phyloP scores from a whole-genome alignment of 2,888 invertebrate genomes.

The Unio pictorum region DNA sequence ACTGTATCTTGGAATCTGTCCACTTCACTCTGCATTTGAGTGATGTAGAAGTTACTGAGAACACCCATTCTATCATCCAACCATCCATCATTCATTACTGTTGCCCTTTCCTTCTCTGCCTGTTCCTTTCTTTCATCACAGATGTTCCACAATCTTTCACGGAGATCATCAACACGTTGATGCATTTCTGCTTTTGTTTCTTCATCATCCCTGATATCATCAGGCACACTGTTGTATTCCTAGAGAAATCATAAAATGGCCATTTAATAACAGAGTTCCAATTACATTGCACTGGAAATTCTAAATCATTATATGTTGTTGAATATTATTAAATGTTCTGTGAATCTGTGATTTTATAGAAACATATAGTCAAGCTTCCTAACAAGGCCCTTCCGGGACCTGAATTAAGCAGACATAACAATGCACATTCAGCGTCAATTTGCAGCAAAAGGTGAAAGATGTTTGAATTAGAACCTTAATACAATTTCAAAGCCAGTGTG shows the following conservation, averaged over 20 bases:
- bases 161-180: conserved; percentile 69
- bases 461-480: too few relatives aligned
- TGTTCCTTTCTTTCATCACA: conserved; percentile 70
- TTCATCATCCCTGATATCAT: conserved; percentile 70
- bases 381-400: too few relatives aligned
- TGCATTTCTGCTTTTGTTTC: conserved; percentile 70
- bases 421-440: too few relatives aligned
- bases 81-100: conserved; percentile 69
- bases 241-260: conserved; percentile 18
- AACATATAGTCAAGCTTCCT: too few relatives aligned
- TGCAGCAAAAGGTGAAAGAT: too few relatives aligned
- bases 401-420: too few relatives aligned
- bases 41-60: conserved; percentile 69
- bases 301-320: too few relatives aligned
- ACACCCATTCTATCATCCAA: conserved; percentile 69
- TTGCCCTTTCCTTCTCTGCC: conserved; percentile 66
- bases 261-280: too few relatives aligned
- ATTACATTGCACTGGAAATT: too few relatives aligned
- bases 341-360: too few relatives aligned
- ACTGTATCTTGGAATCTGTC: conserved; percentile 70
- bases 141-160: conserved; percentile 69
- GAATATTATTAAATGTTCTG: too few relatives aligned
- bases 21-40: conserved; percentile 68
- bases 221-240: conserved; percentile 69
- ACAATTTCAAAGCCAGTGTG: too few relatives aligned